These are phyloP conservation scores for Yasuhikotakia modesta DNA, from an alignment of 2,797 vertebrate species.

Conservation along the genomic window DNA sequence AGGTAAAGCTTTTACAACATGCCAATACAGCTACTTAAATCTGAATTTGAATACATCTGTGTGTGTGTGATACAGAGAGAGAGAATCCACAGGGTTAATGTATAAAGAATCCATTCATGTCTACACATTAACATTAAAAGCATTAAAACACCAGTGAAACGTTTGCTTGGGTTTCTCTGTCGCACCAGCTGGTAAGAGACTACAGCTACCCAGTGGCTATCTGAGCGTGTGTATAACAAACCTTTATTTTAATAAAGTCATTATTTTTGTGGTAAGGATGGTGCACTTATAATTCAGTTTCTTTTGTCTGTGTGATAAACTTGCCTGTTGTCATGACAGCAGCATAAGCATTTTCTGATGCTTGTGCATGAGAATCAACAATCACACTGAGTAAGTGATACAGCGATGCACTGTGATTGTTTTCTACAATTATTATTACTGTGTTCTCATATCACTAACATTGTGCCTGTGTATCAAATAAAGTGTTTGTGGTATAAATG, in stretches of 20 bases:
- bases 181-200: neutral
- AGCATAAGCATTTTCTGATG: neutral
- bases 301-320: neutral
- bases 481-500: neutral
- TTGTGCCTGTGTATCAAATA: neutral
- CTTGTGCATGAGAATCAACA: neutral
- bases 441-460: neutral
- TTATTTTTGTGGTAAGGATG: neutral
- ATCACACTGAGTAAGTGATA: neutral
- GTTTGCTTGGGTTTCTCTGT: neutral
- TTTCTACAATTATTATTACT: neutral
- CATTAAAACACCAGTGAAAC: neutral
- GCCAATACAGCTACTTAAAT: neutral
- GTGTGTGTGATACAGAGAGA: neutral
- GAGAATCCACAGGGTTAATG: neutral
- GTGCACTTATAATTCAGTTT: neutral
- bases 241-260: neutral
- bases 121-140: neutral
- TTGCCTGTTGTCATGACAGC: conserved; percentile 2
- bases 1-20: neutral
- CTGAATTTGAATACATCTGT: neutral
- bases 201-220: neutral
- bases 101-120: neutral
- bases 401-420: neutral
- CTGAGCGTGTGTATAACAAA: neutral